Evolutionary conservation across 2,888 invertebrate genomes (phyloP).

Genomic region (Caenorhabditis sulstoni): DNA sequence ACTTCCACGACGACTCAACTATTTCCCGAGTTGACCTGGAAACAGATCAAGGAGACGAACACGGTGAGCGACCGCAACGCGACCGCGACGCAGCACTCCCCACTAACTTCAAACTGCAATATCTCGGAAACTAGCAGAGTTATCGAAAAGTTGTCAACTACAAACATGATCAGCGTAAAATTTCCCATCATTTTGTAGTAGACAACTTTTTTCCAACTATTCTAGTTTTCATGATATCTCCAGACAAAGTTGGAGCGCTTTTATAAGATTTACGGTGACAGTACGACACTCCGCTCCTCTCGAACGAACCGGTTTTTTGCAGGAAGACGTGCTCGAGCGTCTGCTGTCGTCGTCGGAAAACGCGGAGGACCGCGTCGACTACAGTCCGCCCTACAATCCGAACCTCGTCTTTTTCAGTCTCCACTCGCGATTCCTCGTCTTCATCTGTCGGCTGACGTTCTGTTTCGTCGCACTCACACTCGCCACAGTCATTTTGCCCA

Average conservation of each 20-base stretch:
- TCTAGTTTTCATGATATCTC: too few relatives aligned
- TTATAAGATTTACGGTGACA: too few relatives aligned
- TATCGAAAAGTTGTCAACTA: too few relatives aligned
- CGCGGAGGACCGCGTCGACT: not conserved
- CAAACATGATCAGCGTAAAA: too few relatives aligned
- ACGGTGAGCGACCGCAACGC: slow-evolving; percentile 9
- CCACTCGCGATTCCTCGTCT: slow-evolving; percentile 43
- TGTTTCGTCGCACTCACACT: slow-evolving; percentile 35
- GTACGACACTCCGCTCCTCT: not conserved
- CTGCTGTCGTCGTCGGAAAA: slow-evolving; percentile 11
- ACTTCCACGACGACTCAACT: slow-evolving; percentile 7
- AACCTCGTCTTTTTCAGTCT: slow-evolving; percentile 29
- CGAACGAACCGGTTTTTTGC: not conserved
- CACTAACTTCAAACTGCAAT: too few relatives aligned
- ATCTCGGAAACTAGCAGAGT: too few relatives aligned
- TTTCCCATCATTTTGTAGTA: too few relatives aligned
- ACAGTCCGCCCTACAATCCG: slow-evolving; percentile 10
- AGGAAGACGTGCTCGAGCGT: slow-evolving; percentile 38
- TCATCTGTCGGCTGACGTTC: slow-evolving; percentile 42
- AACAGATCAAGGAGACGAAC: slow-evolving; percentile 8
- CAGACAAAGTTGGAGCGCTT: too few relatives aligned
- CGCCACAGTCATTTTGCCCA: slow-evolving; percentile 42
- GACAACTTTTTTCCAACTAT: too few relatives aligned
- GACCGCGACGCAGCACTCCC: too few relatives aligned
- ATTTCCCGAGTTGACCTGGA: slow-evolving; percentile 31